Percentiles rank a stretch among this genome's conserved stretches.
Conservation (phyloP, 2,113 vertebrate species). For the Hucho hucho region DNA sequence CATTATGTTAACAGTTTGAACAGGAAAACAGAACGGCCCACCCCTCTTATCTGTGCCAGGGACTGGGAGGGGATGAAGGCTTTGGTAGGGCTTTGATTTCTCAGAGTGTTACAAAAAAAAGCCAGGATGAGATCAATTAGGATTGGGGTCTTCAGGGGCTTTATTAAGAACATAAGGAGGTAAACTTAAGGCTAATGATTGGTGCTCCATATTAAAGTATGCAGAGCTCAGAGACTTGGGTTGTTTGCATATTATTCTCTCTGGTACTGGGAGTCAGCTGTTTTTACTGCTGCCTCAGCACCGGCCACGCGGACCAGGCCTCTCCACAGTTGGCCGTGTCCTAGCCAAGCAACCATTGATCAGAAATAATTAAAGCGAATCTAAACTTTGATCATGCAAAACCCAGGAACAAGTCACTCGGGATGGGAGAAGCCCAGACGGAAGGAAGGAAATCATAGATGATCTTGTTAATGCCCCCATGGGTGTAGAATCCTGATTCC, state of each 20-base stretch:
- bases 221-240: constrained; percentile 32
- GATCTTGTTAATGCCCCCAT: not conserved
- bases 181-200: constrained; percentile 73
- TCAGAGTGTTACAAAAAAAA: constrained; percentile 61
- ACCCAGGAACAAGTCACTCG: constrained; percentile 29
- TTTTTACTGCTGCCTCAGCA: constrained; percentile 68
- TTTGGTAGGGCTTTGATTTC: constrained; percentile 42
- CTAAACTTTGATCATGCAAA: constrained; percentile 61
- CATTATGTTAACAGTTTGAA: not conserved
- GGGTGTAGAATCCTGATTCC: not conserved
- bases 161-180: constrained; percentile 72
- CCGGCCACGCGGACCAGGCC: constrained; percentile 20
- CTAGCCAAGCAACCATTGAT: constrained; percentile 63
- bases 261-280: constrained; percentile 52
- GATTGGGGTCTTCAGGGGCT: constrained; percentile 68
- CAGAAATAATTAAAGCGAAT: constrained; percentile 69
- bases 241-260: constrained; percentile 53
- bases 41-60: not conserved
- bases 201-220: constrained; percentile 55
- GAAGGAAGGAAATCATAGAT: constrained; percentile 17
- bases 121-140: constrained; percentile 66
- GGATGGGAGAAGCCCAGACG: constrained; percentile 15
- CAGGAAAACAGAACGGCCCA: not conserved
- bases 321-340: not conserved
- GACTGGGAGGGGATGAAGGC: constrained; percentile 25